Percentiles rank a stretch among this genome's conserved stretches.
Evolutionary conservation across 2,797 vertebrate genomes (phyloP).

Genomic region (Catostomus latipinnis): DNA sequence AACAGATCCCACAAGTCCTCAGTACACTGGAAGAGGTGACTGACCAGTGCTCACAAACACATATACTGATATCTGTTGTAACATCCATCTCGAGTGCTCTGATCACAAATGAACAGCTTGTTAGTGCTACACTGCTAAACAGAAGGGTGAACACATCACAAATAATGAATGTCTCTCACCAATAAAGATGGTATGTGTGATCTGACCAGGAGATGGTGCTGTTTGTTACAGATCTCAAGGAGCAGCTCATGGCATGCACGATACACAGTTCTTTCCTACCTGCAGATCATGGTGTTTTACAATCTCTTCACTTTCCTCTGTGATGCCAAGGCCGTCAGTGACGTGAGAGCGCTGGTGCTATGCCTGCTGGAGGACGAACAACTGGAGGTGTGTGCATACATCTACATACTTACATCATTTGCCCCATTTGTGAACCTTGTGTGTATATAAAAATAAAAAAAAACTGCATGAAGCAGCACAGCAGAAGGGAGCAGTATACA

Average conservation of each 20-base stretch:
- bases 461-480: no score
- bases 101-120: no score
- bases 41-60: not conserved
- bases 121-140: no score
- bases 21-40: conserved; percentile 86
- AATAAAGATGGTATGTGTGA: no score
- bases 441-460: no score
- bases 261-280: conserved; percentile 94
- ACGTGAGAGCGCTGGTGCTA: conserved; percentile 87
- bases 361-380: conserved; percentile 93
- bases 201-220: conserved; percentile 11
- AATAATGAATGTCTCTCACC: no score
- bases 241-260: conserved; percentile 97
- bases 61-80: not conserved
- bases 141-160: no score
- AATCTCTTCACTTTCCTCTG: conserved; percentile 97
- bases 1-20: conserved; percentile 95
- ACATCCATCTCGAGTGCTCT: no score
- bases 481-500: no score
- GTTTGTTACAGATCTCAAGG: conserved; percentile 85
- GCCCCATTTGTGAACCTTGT: no score
- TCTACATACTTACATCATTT: not conserved
- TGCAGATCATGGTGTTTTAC: conserved; percentile 98
- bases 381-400: conserved; percentile 82
- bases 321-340: conserved; percentile 83